Percentiles rank a stretch among this genome's conserved stretches.
phyloP scores from a whole-genome alignment of 1,140 invertebrate species.

The Drosophila kohkoa region DNA sequence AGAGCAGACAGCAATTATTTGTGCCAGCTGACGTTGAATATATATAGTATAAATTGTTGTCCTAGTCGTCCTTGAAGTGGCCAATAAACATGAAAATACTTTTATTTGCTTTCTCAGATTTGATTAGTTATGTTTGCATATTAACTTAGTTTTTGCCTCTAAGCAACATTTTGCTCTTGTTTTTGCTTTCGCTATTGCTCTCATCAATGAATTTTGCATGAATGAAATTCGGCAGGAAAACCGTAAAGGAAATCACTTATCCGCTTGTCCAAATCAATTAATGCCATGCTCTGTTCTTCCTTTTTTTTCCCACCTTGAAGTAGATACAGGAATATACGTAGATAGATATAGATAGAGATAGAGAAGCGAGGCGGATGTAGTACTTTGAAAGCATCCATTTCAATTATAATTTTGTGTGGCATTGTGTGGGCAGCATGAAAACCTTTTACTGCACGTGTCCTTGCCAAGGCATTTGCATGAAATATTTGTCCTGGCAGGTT shows the following conservation, averaged over 20 bases:
- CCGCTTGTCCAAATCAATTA: slow-evolving; percentile 53
- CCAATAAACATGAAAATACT: slow-evolving; percentile 37
- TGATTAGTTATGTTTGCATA: slow-evolving; percentile 17
- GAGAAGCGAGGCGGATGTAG: not conserved
- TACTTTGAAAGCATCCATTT: slow-evolving; percentile 60
- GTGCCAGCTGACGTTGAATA: not conserved
- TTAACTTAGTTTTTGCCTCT: not conserved
- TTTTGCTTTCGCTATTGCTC: too few species aligned
- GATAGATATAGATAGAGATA: too few species aligned
- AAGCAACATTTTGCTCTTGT: not conserved
- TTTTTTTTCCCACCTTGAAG: slow-evolving; percentile 32
- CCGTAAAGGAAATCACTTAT: slow-evolving; percentile 39
- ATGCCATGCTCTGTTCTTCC: not conserved
- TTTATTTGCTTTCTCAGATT: slow-evolving; percentile 6
- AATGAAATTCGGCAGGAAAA: slow-evolving; percentile 22
- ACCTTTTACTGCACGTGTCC: slow-evolving; percentile 63
- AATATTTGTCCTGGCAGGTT: slow-evolving; percentile 41
- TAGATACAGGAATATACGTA: not conserved
- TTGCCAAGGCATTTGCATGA: slow-evolving; percentile 68
- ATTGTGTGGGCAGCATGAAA: slow-evolving; percentile 41
- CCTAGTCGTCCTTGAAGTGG: slow-evolving; percentile 31
- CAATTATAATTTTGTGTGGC: slow-evolving; percentile 55
- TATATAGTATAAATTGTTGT: slow-evolving; percentile 1
- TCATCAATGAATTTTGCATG: slow-evolving; percentile 47
- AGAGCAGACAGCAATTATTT: not conserved